Base-by-base conservation (phyloP, 2,113 vertebrate species). In the Carollia perspicillata region DNA sequence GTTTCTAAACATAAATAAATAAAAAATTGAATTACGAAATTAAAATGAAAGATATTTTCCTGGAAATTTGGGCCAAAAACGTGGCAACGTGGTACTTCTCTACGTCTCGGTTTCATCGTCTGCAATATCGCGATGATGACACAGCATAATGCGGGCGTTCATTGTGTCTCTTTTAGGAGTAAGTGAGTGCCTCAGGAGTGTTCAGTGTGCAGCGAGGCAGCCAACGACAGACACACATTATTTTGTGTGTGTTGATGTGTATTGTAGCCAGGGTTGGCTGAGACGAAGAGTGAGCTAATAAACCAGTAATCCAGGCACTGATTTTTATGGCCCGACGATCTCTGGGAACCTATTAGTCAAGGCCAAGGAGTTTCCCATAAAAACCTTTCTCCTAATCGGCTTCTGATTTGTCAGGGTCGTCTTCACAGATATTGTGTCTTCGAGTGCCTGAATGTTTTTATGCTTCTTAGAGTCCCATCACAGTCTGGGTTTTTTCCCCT, bases 151-250 rank as follows among this genome's bases (percentile, higher is more conserved):
- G 53, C 28, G 74, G 20, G 58, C 8, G 3, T 28, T 33, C 53
- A 37, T 28, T 81, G 16, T 77, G 20, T 80, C 58, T n/a, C 20
- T 22, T 20, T 55, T 9, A 35, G 49, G 23, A 80, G n/a, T 9
- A 7, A 44, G n/a, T 77, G 9, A 37, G n/a, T 81, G n/a, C 35
- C 35, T 42, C 20, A 65, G 30, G 68, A n/a, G 13, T 35, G 3
- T 18, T 95, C 8, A 11, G 6, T 40, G 23, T 5, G 8, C n/a
- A 7, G 33, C 10, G 16, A 66, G 28, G n/a, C 22, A 22, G n/a
- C 1, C 7, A 9, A 2, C 51, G 58, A 28, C 1, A 58, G 3
- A 11, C 40, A 6, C 18, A 4, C 17, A 0, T 18, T 63, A 18
- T 30, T 93, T 72, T 37, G 49, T 68, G 11, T 63, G 18, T 89